Evolutionary conservation across 2,113 vertebrate genomes (phyloP).

Genomic region (Lepisosteus osseus): DNA sequence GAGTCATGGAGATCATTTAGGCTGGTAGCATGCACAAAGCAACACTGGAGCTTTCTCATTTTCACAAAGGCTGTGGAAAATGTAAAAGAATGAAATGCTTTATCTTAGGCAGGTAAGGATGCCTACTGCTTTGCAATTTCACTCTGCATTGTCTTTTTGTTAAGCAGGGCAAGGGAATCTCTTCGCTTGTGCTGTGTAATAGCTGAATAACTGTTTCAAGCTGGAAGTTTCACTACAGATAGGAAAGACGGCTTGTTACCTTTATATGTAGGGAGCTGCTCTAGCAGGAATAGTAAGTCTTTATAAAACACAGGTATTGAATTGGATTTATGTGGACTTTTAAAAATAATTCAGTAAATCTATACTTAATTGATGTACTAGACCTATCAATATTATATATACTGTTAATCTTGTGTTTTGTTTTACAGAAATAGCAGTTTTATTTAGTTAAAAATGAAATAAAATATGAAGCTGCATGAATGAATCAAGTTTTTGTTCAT

Average conservation of each 20-base stretch:
- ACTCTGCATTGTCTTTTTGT: conserved; percentile 9
- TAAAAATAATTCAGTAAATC: too few relatives aligned
- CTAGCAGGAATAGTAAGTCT: background rate
- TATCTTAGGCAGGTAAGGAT: conserved; percentile 43
- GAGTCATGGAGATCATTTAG: conserved; percentile 57
- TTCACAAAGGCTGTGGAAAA: conserved; percentile 36
- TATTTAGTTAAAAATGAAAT: too few relatives aligned
- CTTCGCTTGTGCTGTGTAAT: conserved; percentile 4
- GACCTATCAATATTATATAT: too few relatives aligned
- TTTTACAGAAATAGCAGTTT: too few relatives aligned
- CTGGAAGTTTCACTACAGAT: conserved; percentile 9
- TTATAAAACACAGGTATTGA: background rate
- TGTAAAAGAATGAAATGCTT: conserved; percentile 22
- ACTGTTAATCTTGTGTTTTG: too few relatives aligned
- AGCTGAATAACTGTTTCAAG: background rate
- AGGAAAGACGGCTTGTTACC: background rate
- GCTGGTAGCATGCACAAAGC: conserved; percentile 43
- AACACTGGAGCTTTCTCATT: conserved; percentile 33
- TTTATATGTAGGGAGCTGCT: background rate
- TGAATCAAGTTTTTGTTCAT: conserved; percentile 51
- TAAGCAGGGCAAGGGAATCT: conserved; percentile 6
- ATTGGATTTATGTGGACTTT: background rate
- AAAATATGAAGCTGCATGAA: conserved; percentile 1
- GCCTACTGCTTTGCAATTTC: background rate
- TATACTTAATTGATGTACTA: too few relatives aligned